These are phyloP conservation scores for Lasioglossum zephyrum DNA, from an alignment of 2,888 invertebrate species.

Conservation along the genomic window DNA sequence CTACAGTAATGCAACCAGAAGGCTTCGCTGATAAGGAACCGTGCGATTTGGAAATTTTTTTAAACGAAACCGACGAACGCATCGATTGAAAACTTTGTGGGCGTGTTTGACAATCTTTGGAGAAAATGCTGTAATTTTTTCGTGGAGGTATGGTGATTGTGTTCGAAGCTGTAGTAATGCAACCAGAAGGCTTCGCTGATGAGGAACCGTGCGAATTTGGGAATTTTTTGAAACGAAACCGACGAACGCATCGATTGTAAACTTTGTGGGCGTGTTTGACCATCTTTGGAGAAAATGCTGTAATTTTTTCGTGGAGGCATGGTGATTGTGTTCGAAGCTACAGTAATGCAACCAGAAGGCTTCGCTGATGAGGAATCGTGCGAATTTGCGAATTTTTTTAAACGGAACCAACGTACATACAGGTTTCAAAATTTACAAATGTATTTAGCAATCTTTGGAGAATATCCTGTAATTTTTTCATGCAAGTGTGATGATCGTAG, in stretches of 20 bases:
- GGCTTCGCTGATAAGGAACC: neutral
- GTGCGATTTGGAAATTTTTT: neutral
- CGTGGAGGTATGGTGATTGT: neutral
- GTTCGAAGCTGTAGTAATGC: rapidly evolving
- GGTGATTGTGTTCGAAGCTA: neutral
- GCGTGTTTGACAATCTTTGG: neutral
- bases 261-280: neutral
- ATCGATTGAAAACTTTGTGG: neutral
- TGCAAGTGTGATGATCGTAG: neutral
- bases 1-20: neutral
- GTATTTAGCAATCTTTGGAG: neutral
- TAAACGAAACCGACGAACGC: neutral
- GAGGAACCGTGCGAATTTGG: neutral
- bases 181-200: neutral
- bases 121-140: neutral
- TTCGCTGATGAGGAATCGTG: neutral
- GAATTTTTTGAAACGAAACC: neutral
- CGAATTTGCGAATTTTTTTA: neutral
- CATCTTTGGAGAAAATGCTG: neutral
- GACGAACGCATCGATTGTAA: neutral
- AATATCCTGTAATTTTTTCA: neutral
- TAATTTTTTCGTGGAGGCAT: neutral
- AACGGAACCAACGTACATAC: neutral
- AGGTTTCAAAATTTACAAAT: neutral
- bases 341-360: neutral